These are phyloP conservation scores for Drosophila serrata DNA, from an alignment of 1,140 invertebrate genomes.

Conservation along the genomic window DNA sequence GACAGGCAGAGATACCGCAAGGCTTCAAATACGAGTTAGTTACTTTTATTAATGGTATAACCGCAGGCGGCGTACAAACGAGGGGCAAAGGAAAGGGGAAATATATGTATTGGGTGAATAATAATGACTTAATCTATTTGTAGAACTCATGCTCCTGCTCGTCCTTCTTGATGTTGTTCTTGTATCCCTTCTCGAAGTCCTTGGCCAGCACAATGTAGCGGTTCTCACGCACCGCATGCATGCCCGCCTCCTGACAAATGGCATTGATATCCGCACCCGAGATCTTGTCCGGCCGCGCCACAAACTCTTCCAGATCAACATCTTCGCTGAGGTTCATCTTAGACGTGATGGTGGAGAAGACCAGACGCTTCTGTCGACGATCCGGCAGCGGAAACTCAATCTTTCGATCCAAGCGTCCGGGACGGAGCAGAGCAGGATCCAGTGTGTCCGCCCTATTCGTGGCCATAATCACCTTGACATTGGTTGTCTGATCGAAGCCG, in stretches of 20 bases:
- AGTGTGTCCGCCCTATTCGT: slow-evolving; percentile 98
- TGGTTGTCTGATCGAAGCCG: slow-evolving; percentile 99
- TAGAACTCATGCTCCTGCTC: slow-evolving; percentile 99
- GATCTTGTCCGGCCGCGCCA: slow-evolving; percentile 98
- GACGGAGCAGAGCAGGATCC: slow-evolving; percentile 98
- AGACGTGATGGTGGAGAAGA: slow-evolving; percentile 98
- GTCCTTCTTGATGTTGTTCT: slow-evolving; percentile 99
- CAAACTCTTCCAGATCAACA: slow-evolving; percentile 99
- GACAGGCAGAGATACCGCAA: background rate
- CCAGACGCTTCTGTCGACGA: slow-evolving; percentile 97
- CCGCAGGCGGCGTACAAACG: slow-evolving; percentile 53
- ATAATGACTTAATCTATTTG: slow-evolving; percentile 90
- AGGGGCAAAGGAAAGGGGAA: background rate
- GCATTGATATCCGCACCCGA: slow-evolving; percentile 99
- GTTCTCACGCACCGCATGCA: slow-evolving; percentile 99
- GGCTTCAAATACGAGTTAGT: background rate
- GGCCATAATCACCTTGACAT: slow-evolving; percentile 99
- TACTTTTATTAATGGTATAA: slow-evolving; percentile 41
- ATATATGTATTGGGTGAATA: background rate
- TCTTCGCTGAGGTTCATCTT: slow-evolving; percentile 99
- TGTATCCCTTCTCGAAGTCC: slow-evolving; percentile 99
- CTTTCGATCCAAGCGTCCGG: slow-evolving; percentile 98
- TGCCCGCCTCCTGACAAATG: slow-evolving; percentile 98
- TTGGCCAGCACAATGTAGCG: slow-evolving; percentile 97
- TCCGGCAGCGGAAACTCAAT: slow-evolving; percentile 99